A percentile compares a stretch with the other conserved stretches of the same genome.
phyloP scores from a whole-genome alignment of 2,888 invertebrate genomes.

The Mimachlamys varia region DNA sequence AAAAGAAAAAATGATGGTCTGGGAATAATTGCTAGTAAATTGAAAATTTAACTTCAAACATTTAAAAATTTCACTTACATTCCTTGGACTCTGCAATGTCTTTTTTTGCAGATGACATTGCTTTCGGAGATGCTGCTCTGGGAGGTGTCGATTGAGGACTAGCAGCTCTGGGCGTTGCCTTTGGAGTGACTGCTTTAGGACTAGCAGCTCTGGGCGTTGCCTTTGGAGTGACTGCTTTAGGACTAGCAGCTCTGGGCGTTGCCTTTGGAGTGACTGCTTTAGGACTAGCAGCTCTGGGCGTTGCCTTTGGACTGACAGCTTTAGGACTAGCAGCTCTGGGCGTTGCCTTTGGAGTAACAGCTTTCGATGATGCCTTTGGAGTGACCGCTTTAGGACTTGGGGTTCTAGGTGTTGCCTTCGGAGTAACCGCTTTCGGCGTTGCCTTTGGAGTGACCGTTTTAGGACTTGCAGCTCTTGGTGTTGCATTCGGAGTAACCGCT shows the following conservation, averaged over 20 bases:
- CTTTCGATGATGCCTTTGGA: too few species aligned
- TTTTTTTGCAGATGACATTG: background rate
- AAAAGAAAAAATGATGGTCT: too few species aligned
- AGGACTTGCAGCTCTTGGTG: slow-evolving; percentile 32
- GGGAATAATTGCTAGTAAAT: too few species aligned
- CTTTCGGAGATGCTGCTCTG: slow-evolving; percentile 47
- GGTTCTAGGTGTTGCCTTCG: slow-evolving; percentile 42
- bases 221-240: slow-evolving; percentile 41
- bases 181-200: slow-evolving; percentile 43
- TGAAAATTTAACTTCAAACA: too few species aligned
- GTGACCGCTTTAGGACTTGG: background rate
- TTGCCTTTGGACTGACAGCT: background rate
- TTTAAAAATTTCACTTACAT: slow-evolving; percentile 22
- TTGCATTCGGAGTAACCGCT: slow-evolving; percentile 41
- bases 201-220: slow-evolving; percentile 42
- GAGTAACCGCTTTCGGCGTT: slow-evolving; percentile 40
- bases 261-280: slow-evolving; percentile 47
- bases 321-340: slow-evolving; percentile 51
- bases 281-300: slow-evolving; percentile 36
- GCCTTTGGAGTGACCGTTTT: slow-evolving; percentile 47
- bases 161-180: slow-evolving; percentile 37
- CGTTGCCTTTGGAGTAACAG: too few species aligned
- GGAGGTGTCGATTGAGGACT: slow-evolving; percentile 44
- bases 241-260: slow-evolving; percentile 53
- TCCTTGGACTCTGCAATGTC: background rate